Base-by-base conservation (phyloP, 2,888 invertebrate genomes). In the Malthinus flaveolus region DNA sequence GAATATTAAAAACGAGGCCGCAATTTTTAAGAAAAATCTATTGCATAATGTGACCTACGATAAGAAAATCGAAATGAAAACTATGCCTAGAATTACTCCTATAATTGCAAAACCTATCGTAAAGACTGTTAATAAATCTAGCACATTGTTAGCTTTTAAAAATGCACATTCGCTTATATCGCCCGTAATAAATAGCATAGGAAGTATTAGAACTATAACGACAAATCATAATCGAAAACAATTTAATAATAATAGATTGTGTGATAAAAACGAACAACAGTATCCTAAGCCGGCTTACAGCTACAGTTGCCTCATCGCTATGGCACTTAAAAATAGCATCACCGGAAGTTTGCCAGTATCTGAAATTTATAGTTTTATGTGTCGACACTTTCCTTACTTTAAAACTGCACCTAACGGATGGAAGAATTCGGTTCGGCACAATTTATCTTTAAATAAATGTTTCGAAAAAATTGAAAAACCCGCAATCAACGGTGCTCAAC, bases 301-400 rank as follows among this genome's bases (percentile, higher is more conserved):
- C 9, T 98, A 98, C 78, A 96, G 96, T 58, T 98, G 97, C 81
- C 84, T 98, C 65, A 98, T 98, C 75, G 97, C 97, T 1, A 91
- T 98, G 92, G 97, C 98, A 3, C 81, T 98, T 63, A 97, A 97
- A 80, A 98, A 98, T 78, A 96, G 97, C 62, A 86, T 90, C 69
- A 91, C 91, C 53, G 97, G 97, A 53, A 93, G 95, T 71, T 80
- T 98, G 71, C 97, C 97, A 3, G 98, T 98, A 33, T 96, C 96
- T 8, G 98, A 98, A 82, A 98, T 98, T 69, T 98, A 98, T 79
- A 95, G 93, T 77, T 98, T 98, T 75, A 97, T 98, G 92, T 97
- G 95, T 91, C 93, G 95, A 79, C 96, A 98, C 78, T 98, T 98
- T 76, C 98, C 98, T 0, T 98, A 97, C 78, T 98, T 98, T 78